These are phyloP conservation scores for Poeciliopsis presidionis DNA, from an alignment of 2,797 vertebrate genomes.

Conservation along the genomic window DNA sequence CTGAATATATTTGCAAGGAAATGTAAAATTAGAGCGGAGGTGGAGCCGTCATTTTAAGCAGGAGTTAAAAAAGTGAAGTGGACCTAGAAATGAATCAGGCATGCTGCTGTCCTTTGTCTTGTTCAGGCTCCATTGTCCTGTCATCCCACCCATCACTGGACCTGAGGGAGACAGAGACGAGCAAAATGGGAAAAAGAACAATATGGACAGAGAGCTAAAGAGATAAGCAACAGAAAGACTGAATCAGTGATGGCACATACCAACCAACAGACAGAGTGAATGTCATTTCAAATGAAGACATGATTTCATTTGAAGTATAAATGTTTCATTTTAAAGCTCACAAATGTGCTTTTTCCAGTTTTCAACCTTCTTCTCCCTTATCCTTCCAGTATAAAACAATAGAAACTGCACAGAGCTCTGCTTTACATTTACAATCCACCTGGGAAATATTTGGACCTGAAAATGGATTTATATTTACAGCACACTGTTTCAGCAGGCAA, in stretches of 20 bases:
- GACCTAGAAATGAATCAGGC: conserved; percentile 69
- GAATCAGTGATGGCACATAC: neutral
- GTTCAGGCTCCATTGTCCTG: conserved; percentile 69
- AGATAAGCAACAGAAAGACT: conserved; percentile 6
- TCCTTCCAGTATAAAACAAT: neutral
- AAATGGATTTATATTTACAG: neutral
- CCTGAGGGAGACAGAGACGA: conserved; percentile 26
- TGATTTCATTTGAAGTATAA: neutral
- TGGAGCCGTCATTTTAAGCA: neutral
- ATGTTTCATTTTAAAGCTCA: neutral
- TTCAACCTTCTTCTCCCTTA: neutral
- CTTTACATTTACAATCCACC: neutral
- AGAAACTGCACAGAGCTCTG: neutral
- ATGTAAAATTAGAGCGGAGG: neutral
- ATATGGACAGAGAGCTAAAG: neutral
- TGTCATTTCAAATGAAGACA: neutral
- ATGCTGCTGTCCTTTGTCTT: conserved; percentile 73
- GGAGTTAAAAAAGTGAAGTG: conserved; percentile 34
- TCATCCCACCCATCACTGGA: conserved; percentile 64
- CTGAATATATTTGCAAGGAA: neutral
- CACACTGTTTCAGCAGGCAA: neutral
- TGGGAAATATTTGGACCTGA: neutral
- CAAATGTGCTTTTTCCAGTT: neutral
- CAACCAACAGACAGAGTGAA: neutral
- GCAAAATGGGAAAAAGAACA: conserved; percentile 14